These are phyloP conservation scores for Myathropa florea DNA, from an alignment of 2,888 invertebrate species.

Conservation along the genomic window DNA sequence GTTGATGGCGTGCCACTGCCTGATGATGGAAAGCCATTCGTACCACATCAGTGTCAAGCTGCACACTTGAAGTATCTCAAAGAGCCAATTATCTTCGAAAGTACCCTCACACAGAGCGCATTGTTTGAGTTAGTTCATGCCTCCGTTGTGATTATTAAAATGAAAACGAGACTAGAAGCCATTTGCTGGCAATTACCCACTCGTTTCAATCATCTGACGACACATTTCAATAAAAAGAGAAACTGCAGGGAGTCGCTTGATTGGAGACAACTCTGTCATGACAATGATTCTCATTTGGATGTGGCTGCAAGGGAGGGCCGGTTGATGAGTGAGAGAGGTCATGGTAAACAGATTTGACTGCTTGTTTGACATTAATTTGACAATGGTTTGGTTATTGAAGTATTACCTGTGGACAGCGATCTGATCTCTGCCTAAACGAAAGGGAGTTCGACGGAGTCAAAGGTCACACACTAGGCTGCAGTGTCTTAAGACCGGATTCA, in stretches of 20 bases:
- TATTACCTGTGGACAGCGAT: too few species aligned
- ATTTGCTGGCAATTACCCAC: conserved; percentile 18
- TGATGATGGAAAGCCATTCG: conserved; percentile 35
- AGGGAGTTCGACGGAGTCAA: too few species aligned
- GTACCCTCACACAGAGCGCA: neutral
- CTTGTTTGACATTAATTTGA: neutral
- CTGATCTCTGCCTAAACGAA: too few species aligned
- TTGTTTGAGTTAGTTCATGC: neutral
- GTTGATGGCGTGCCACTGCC: conserved; percentile 22
- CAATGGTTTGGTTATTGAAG: neutral
- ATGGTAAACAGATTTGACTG: neutral
- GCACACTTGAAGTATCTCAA: conserved; percentile 19
- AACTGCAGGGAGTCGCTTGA: neutral
- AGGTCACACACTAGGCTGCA: too few species aligned
- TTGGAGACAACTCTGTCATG: neutral
- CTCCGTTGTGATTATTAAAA: neutral
- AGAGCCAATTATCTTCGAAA: conserved; percentile 40
- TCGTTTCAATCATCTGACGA: conserved; percentile 8
- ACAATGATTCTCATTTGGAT: neutral
- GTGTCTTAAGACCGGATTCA: too few species aligned
- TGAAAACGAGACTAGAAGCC: neutral
- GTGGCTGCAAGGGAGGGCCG: neutral
- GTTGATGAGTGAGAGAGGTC: neutral
- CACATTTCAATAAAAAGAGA: neutral
- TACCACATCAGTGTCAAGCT: conserved; percentile 57